These are phyloP conservation scores for Ctenosaura bakeri DNA, from an alignment of 2,797 vertebrate species.

Conservation along the genomic window DNA sequence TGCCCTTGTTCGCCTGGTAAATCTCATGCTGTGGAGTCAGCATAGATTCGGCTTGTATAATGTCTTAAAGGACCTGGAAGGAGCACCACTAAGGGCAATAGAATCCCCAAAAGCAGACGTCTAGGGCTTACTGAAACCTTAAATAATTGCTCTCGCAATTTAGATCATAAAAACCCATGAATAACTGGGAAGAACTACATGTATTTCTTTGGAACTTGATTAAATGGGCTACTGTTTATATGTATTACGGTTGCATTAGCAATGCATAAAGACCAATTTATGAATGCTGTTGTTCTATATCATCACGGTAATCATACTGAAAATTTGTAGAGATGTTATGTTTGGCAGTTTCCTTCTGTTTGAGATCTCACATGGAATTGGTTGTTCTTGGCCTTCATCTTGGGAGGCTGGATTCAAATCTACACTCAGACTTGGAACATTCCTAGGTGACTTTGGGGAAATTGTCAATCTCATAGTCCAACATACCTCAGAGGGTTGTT, in stretches of 20 bases:
- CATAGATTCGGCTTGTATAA: not conserved
- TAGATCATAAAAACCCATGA: not conserved
- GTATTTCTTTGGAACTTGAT: not conserved
- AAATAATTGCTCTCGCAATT: not conserved
- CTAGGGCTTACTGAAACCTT: not conserved
- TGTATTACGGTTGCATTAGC: not conserved
- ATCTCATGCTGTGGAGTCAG: no score
- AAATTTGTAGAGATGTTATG: not conserved
- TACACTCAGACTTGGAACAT: not conserved
- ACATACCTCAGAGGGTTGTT: not conserved
- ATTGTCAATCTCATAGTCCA: not conserved
- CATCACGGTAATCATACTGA: not conserved
- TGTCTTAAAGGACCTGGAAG: not conserved
- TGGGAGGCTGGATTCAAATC: not conserved
- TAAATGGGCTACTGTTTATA: not conserved
- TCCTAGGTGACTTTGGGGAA: not conserved
- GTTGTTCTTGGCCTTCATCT: not conserved
- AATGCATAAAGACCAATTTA: not conserved
- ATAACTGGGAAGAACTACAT: not conserved
- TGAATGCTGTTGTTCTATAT: no score
- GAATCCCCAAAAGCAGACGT: constrained; percentile 48
- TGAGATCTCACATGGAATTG: not conserved
- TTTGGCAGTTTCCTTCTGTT: not conserved
- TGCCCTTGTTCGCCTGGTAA: not conserved
- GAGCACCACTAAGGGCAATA: constrained; percentile 39